A percentile compares a stretch with the other conserved stretches of the same genome.
Conservation (phyloP, 1,140 invertebrate species). For the Oncopodura yosiiana region DNA sequence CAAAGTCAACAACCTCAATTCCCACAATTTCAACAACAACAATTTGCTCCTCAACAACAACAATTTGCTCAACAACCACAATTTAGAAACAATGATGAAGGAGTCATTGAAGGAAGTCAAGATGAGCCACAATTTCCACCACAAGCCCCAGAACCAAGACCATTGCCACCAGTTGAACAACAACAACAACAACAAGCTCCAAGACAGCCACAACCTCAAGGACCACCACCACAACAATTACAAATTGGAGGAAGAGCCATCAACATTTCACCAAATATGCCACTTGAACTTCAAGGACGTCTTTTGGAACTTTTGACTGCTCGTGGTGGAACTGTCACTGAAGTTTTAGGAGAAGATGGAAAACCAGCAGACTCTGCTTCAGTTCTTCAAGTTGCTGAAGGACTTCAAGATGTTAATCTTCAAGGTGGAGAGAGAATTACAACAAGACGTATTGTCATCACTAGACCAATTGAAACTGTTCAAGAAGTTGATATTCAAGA, state of each 20-base stretch:
- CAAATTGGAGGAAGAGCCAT: conserved; percentile 35
- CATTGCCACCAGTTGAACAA: conserved; percentile 14
- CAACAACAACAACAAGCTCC: conserved; percentile 27
- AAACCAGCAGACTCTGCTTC: conserved; percentile 32
- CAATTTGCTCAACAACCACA: neutral
- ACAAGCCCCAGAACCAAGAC: conserved; percentile 2
- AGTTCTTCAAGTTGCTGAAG: conserved; percentile 34
- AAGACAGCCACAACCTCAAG: conserved; percentile 22
- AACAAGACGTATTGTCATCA: conserved; percentile 52
- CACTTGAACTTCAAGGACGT: conserved; percentile 44
- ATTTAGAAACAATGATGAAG: too few relatives aligned
- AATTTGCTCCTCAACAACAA: conserved; percentile 2
- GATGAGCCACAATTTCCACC: neutral
- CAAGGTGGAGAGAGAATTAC: conserved; percentile 47
- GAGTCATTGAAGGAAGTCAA: neutral
- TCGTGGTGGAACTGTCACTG: conserved; percentile 37
- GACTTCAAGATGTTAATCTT: conserved; percentile 29
- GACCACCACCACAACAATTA: conserved; percentile 26
- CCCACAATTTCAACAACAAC: conserved; percentile 13
- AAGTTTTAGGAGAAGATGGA: conserved; percentile 32
- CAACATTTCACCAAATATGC: conserved; percentile 39
- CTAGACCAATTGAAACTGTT: conserved; percentile 52
- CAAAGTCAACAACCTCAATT: conserved; percentile 9
- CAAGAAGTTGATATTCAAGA: conserved; percentile 50
- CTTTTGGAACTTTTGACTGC: conserved; percentile 46